phyloP scores from a whole-genome alignment of 2,113 vertebrate species.

The Planiliza haematocheilus region DNA sequence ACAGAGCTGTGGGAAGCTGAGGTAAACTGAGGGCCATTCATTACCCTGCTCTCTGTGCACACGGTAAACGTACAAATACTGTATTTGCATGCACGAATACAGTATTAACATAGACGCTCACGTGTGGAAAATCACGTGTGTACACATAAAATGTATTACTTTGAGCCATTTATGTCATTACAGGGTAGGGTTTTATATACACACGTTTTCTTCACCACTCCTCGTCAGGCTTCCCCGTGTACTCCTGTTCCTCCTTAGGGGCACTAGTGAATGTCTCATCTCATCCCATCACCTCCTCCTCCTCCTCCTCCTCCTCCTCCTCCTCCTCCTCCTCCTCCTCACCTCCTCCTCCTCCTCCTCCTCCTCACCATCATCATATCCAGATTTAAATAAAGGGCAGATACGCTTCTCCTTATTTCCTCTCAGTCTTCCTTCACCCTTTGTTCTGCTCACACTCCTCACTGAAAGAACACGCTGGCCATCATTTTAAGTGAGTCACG shows the following conservation, averaged over 20 bases:
- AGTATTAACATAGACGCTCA: not conserved
- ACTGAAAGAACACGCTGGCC: not conserved
- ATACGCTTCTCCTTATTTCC: not conserved
- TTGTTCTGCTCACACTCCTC: not conserved
- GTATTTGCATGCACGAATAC: constrained; percentile 3
- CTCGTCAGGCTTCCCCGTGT: constrained; percentile 31
- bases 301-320: constrained; percentile 7
- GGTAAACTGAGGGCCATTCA: constrained; percentile 58
- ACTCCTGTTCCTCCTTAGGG: constrained; percentile 56
- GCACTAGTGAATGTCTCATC: constrained; percentile 63
- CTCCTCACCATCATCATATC: constrained; percentile 31
- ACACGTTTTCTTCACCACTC: constrained; percentile 5
- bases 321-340: constrained; percentile 12
- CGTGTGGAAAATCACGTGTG: not conserved
- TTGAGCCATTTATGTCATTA: constrained; percentile 22
- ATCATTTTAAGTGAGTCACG: not conserved
- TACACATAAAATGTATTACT: constrained; percentile 8
- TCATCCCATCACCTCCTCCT: constrained; percentile 61
- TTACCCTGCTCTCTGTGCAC: constrained; percentile 36
- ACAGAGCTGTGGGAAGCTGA: constrained; percentile 61
- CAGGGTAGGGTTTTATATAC: not conserved
- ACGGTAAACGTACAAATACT: constrained; percentile 1
- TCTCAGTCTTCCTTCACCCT: constrained; percentile 7
- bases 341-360: not conserved
- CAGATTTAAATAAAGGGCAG: constrained; percentile 47